Evolutionary conservation across 1,140 invertebrate species (phyloP), one percentile per base, ranked within the genome.

Genomic region (Pseudoatta argentina): DNA sequence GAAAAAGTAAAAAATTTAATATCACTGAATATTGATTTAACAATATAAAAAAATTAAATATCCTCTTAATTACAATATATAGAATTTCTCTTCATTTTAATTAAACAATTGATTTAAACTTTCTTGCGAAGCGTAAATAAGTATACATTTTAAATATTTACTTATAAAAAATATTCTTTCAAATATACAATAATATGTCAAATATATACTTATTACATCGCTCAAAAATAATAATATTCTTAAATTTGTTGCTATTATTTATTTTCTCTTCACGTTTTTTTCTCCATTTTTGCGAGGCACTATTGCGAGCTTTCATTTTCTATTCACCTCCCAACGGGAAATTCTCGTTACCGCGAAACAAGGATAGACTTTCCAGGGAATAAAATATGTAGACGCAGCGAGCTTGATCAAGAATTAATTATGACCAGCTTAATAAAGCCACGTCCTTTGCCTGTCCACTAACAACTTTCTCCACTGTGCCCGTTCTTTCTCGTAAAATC

Each of bases 271-370:
- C 5, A 0, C 14, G 30, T 24, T 0, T 24, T 63, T 61, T 44
- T 63, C 10, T 27, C 21, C 24, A 18, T 8, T 72, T 3, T 27
- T 69, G 5, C 44, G 67, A 63, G 6, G 21, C 12, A 76, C 34
- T 59, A 75, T 44, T 14, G 57, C 1, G 34, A 30, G 34, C 44
- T 57, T 81, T 61, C 64, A 48, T 81, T 59, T 69, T 66, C 27
- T 39, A 55, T 64, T 85, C 64, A 76, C 6, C 57, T 77, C 78
- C 66, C 66, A 57, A 53, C 51, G 66, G 44, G 21, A 81, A 30
- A 18, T 61, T 72, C 71, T 88, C 73, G 76, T 89, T 87, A 86
- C 69, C 73, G 86, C 69, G 79, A 81, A 85, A 89, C 89, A 87
- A 82, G 88, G 83, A 85, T 87, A 85, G 75, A 75, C 89, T 90